Base-by-base conservation (phyloP, 1,140 invertebrate genomes). In the Papilio polytes region DNA sequence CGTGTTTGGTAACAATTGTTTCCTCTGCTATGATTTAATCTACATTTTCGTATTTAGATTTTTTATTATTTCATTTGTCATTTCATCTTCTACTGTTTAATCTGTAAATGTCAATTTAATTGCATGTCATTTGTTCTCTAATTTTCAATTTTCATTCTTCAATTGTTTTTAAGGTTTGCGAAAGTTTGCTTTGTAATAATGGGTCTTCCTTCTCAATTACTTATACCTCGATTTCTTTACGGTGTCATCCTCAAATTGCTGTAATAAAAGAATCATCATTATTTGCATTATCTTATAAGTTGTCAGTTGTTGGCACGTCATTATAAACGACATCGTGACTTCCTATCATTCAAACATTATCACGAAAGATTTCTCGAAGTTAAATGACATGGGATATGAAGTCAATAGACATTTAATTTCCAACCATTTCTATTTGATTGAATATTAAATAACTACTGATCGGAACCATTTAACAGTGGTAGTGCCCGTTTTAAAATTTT, bases 251-350 rank as follows among this genome's bases (percentile, higher is more conserved):
- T 80, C 18, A 15, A 72, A 20, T 22, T 15, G 80, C 87, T 88
- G 87, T 80, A 88, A 88, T 88, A 84, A 88, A 84, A 87, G 74
- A 85, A 85, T 82, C 81, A 85, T 74, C 80, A 73, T 85, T 81
- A 86, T 78, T 82, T 63, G 79, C 77, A 88, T 86, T 85, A 78
- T 81, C 46, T 74, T 78, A 15, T 51, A 48, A 20, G 20, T 41
- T 41, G 36, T 74, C n/a, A 74, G 44, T 22, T 74, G 73, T 20
- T 44, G 8, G 9, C 70, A 48, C 3, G 6, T 74, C 44, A 51
- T 74, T 22, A 46, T 13, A 36, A 73, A 20, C 12, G 20, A 13
- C 59, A 66, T 66, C 59, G 59, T 66, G 59, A 66, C 22, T 66
- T 66, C 59, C 59, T 26, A 26, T 66, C 22, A 13, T 66, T 3